Evolutionary conservation across 1,140 invertebrate species (phyloP).

Genomic region (Whitmania pigra): DNA sequence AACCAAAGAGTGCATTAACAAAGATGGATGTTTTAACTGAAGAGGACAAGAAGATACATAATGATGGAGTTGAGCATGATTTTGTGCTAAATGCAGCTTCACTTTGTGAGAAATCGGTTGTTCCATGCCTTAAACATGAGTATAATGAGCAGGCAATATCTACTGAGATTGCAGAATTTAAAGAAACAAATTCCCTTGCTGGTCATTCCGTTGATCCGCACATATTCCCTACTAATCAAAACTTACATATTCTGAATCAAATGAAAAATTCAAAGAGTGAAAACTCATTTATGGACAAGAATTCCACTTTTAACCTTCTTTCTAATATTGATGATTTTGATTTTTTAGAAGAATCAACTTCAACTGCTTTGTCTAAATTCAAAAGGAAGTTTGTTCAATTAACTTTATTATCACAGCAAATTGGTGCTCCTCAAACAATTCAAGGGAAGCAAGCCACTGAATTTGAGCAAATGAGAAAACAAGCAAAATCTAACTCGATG

Average conservation of each 20-base stretch:
- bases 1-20: no score
- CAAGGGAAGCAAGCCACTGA: no score
- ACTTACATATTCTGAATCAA: background rate
- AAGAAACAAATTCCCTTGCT: background rate
- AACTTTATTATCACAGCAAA: background rate
- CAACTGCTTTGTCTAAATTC: background rate
- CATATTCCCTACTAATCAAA: background rate
- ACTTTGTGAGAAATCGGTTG: no score
- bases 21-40: no score
- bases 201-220: background rate
- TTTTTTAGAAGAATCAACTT: constrained; percentile 7
- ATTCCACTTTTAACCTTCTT: background rate
- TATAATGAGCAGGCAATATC: background rate
- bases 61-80: no score
- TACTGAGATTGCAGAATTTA: background rate
- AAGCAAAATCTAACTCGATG: no score
- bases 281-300: background rate
- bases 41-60: no score
- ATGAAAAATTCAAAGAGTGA: constrained; percentile 10
- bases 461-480: no score
- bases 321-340: background rate
- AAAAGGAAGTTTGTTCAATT: constrained; percentile 2
- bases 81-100: no score
- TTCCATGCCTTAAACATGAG: background rate
- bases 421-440: background rate